phyloP scores from a whole-genome alignment of 2,113 vertebrate genomes.

The Poicephalus gulielmi region DNA sequence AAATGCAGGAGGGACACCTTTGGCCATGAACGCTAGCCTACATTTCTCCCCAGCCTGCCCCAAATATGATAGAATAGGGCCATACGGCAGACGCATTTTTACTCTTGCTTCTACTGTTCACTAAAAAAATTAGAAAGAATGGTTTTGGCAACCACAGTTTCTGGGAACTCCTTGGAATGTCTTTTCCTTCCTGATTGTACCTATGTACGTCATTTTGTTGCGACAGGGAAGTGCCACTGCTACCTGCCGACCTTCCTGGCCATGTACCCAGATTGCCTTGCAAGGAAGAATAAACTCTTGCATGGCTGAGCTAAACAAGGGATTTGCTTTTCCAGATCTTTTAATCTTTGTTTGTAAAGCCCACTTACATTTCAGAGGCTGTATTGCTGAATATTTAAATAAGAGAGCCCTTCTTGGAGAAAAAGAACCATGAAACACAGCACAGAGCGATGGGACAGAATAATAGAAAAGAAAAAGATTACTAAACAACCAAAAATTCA shows the following conservation, averaged over 20 bases:
- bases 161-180: background rate
- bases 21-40: background rate
- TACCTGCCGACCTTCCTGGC: background rate
- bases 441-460: background rate
- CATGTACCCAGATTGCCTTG: background rate
- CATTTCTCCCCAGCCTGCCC: background rate
- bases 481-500: background rate
- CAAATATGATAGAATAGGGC: background rate
- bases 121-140: background rate
- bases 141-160: background rate
- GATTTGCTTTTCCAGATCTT: background rate
- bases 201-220: background rate
- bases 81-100: fast-evolving
- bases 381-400: background rate
- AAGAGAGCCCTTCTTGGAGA: background rate
- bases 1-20: background rate
- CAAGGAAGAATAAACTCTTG: background rate
- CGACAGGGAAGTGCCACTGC: background rate
- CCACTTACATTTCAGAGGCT: background rate
- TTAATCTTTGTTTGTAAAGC: background rate
- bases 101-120: background rate
- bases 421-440: background rate
- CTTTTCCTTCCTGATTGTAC: background rate
- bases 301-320: fast-evolving
- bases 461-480: background rate